These are phyloP conservation scores for Mythimna albipuncta DNA, from an alignment of 2,888 invertebrate genomes.

Conservation along the genomic window DNA sequence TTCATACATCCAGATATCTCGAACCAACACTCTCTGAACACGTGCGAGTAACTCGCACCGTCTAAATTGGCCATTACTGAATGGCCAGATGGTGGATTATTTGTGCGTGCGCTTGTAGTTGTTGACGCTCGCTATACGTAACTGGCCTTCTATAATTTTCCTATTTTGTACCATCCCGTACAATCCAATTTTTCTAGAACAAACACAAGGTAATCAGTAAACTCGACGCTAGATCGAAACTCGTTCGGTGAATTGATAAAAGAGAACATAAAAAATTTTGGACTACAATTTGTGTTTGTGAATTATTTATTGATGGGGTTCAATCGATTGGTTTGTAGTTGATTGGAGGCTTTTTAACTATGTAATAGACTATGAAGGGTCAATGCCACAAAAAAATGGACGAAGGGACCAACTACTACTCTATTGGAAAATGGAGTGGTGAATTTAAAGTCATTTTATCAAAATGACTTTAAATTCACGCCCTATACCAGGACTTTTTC, in stretches of 20 bases:
- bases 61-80: too few relatives aligned
- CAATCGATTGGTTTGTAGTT: conserved; percentile 32
- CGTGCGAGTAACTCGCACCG: too few relatives aligned
- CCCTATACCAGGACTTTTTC: too few relatives aligned
- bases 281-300: conserved; percentile 16
- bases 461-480: background rate
- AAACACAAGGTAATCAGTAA: conserved; percentile 43
- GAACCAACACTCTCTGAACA: too few relatives aligned
- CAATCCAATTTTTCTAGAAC: conserved; percentile 46
- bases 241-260: conserved; percentile 24
- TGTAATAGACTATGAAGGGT: background rate
- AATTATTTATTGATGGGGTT: conserved; percentile 36
- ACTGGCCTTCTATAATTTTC: background rate
- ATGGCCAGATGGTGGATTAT: too few relatives aligned
- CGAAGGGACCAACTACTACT: background rate
- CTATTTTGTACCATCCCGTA: background rate
- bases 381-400: background rate
- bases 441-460: too few relatives aligned
- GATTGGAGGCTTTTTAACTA: conserved; percentile 3
- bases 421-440: background rate
- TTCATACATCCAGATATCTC: too few relatives aligned
- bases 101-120: background rate
- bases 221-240: conserved; percentile 21
- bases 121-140: background rate
- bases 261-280: conserved; percentile 18